Evolutionary conservation across 2,888 invertebrate species (phyloP), one percentile per base, ranked within the genome.

Genomic region (Dione juno): DNA sequence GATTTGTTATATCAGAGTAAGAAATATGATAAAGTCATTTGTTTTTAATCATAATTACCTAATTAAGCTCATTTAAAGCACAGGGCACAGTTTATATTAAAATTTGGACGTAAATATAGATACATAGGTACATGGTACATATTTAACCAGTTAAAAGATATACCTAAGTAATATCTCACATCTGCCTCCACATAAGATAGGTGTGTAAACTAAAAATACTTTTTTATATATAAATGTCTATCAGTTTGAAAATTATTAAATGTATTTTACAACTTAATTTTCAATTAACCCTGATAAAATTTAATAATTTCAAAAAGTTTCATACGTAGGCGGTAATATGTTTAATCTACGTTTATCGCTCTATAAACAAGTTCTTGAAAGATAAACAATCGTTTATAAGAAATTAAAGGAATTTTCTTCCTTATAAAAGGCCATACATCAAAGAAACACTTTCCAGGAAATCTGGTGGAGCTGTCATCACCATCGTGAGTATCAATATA

Each of bases 401-500:
- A 68, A 53, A 35, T 66, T 58, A 64, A 64, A 67, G 53, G 48
- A 69, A 57, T 67, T 71, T 58, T 70, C 66, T 69, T 72, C 65
- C 64, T 63, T 54, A 68, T 74, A 66, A 54, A 45, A 67, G 69
- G 72, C 68, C 68, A 66, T 69, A 76, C 72, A 77, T 76, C 75
- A 79, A 79, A 79, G 74, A 54, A 66, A 64, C 50, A 50, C 68
- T 69, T 84, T 81, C 82, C 77, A 74, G 77, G 82, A 83, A 84
- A 66, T 53, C 43, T 58, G 64, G 19, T 21, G 28, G 11, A 48
- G 3, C 19, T 63, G 45, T 69, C 53, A 53, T 28, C 48, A 16
- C 57, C 16, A 7, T 16, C 16, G 37, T 16, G 16, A 1, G 10
- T 54, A 37, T 10, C 10, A 45, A 52, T 52, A 9, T 16, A 16